These are phyloP conservation scores for Porites australiensis DNA, from an alignment of 64 coral and sea anemone species.

Conservation along the genomic window DNA sequence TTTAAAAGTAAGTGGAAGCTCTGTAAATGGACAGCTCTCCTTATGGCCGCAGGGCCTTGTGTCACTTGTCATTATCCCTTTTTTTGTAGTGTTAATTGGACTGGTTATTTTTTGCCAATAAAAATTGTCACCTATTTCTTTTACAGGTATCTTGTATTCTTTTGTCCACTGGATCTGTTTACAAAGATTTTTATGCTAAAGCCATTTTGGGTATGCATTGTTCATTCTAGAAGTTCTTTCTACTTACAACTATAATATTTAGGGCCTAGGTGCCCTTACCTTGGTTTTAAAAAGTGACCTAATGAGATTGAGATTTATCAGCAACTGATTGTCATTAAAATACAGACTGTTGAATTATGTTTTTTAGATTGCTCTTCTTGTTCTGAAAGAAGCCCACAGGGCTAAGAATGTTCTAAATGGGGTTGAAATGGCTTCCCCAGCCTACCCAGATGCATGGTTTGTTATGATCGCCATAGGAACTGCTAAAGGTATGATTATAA, in stretches of 20 bases:
- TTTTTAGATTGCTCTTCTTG: constrained; percentile 59
- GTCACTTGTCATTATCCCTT: too few species aligned
- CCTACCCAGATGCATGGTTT: constrained; percentile 71
- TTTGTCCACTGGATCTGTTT: constrained; percentile 81
- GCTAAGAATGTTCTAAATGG: constrained; percentile 73
- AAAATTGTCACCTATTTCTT: background rate
- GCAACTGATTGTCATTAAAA: too few species aligned
- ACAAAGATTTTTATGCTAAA: constrained; percentile 68
- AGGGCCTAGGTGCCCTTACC: too few species aligned
- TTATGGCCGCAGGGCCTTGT: too few species aligned
- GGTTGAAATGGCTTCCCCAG: constrained; percentile 53
- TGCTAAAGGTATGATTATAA: constrained; percentile 48
- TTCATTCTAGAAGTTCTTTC: background rate
- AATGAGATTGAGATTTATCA: too few species aligned
- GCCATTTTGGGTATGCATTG: constrained; percentile 66
- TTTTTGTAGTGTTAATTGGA: too few species aligned
- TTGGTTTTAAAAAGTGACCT: too few species aligned
- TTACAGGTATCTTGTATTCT: constrained; percentile 81
- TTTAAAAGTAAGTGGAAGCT: too few species aligned
- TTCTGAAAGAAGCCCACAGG: constrained; percentile 73
- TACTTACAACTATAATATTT: background rate
- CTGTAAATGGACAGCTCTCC: too few species aligned
- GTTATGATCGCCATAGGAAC: constrained; percentile 67
- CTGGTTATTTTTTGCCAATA: background rate
- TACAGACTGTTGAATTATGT: background rate